Percentiles rank a stretch among this genome's conserved stretches.
Conservation (phyloP, 35 echinoderm and acorn worm species). For the Ophiothrix spiculata region DNA sequence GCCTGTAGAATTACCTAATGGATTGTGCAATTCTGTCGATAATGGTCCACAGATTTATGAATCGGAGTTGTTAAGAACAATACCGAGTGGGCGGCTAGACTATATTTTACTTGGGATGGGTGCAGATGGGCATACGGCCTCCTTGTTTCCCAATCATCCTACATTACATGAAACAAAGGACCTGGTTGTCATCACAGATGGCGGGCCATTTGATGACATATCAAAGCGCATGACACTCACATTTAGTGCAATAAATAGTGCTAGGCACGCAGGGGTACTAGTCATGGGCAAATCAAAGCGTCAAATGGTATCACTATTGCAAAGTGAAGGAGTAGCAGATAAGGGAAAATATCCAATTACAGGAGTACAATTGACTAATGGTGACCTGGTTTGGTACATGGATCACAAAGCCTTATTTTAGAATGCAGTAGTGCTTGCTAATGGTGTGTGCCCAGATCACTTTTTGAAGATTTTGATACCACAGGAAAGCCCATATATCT, state of each 20-base stretch:
- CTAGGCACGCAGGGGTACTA: conserved; percentile 64
- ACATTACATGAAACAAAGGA: conserved; percentile 28
- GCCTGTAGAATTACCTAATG: conserved; percentile 63
- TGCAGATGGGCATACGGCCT: conserved; percentile 81
- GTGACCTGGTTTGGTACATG: conserved; percentile 77
- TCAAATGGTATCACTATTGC: conserved; percentile 44
- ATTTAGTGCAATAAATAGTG: conserved; percentile 57
- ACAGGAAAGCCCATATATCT: too few relatives aligned
- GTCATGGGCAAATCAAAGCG: conserved; percentile 56
- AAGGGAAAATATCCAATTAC: conserved; percentile 46
- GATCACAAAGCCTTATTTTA: conserved; percentile 74
- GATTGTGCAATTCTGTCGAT: conserved; percentile 41
- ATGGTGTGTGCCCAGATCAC: too few relatives aligned
- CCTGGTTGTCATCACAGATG: conserved; percentile 27
- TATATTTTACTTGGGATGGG: conserved; percentile 82
- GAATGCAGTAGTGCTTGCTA: too few relatives aligned
- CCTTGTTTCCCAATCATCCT: conserved; percentile 66
- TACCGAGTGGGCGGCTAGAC: conserved; percentile 55
- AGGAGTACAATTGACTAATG: conserved; percentile 60
- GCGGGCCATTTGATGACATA: conserved; percentile 12
- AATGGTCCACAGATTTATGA: conserved; percentile 52
- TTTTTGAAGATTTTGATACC: too few relatives aligned
- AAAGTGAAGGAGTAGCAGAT: conserved; percentile 25
- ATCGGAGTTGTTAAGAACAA: conserved; percentile 35
- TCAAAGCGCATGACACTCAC: conserved; percentile 57